Evolutionary conservation across 2,113 vertebrate species (phyloP).

Genomic region (Tachycineta bicolor): DNA sequence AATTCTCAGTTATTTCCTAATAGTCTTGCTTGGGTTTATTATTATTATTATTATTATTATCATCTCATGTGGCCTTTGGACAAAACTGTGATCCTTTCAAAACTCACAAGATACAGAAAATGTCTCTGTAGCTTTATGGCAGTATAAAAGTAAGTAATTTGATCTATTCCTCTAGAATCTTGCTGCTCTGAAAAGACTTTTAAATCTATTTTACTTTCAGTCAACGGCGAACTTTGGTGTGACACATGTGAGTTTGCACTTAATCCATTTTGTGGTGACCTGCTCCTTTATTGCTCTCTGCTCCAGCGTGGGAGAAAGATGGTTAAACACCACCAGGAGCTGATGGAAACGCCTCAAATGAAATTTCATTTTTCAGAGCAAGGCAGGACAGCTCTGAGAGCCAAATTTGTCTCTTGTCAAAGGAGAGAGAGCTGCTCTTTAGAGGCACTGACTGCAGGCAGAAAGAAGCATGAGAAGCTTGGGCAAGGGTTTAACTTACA

Average conservation of each 20-base stretch:
- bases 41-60: background rate
- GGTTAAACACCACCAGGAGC: background rate
- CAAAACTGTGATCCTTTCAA: background rate
- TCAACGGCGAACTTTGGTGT: background rate
- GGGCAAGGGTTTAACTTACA: background rate
- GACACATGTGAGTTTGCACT: background rate
- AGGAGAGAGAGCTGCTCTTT: background rate
- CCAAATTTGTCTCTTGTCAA: background rate
- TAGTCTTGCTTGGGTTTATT: background rate
- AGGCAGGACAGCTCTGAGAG: background rate
- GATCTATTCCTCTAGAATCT: background rate
- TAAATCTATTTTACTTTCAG: background rate
- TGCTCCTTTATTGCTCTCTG: background rate
- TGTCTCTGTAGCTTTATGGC: background rate
- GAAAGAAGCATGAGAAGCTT: background rate
- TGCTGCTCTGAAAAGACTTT: background rate
- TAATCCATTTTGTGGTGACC: background rate
- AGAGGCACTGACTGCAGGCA: background rate
- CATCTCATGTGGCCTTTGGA: background rate
- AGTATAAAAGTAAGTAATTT: background rate
- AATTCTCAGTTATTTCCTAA: background rate
- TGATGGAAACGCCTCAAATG: background rate
- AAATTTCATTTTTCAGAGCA: background rate
- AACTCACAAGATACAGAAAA: background rate
- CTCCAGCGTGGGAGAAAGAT: background rate